Evolutionary conservation across 2,888 invertebrate genomes (phyloP).

Genomic region (Acleris holmiana): DNA sequence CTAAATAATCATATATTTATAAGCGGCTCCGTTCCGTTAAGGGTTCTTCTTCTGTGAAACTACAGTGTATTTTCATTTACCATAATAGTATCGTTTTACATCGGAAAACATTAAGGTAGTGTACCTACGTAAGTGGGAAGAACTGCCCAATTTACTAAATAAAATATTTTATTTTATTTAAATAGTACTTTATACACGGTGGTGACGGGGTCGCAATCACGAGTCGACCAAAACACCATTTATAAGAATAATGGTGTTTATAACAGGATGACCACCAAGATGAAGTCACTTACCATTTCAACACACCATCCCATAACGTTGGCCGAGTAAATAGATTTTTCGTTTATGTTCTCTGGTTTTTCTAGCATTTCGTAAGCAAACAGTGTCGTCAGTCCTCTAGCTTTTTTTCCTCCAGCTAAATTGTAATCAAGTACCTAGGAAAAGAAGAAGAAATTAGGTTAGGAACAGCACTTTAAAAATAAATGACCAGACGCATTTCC

Average conservation of each 20-base stretch:
- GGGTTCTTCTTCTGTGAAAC: too few relatives aligned
- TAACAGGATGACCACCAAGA: too few relatives aligned
- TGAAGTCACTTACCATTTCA: conserved; percentile 89
- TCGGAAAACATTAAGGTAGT: too few relatives aligned
- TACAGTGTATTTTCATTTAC: too few relatives aligned
- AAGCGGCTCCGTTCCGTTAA: neutral
- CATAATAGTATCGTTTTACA: too few relatives aligned
- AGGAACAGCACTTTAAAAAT: neutral
- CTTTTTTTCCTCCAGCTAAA: conserved; percentile 93
- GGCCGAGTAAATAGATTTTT: conserved; percentile 89
- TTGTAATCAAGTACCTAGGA: conserved; percentile 92
- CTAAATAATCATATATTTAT: conserved; percentile 73
- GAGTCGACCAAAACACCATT: too few relatives aligned
- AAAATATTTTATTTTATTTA: neutral
- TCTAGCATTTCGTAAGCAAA: conserved; percentile 89
- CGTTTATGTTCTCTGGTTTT: conserved; percentile 85
- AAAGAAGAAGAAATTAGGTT: conserved; percentile 26
- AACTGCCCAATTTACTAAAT: too few relatives aligned
- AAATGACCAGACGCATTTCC: too few relatives aligned
- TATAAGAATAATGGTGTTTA: too few relatives aligned
- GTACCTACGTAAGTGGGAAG: too few relatives aligned
- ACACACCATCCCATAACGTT: conserved; percentile 95
- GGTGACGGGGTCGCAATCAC: too few relatives aligned
- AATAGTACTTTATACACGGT: neutral
- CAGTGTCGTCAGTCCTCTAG: conserved; percentile 88